Conservation (phyloP, 2,888 invertebrate genomes). For the Metallyticus violacea region DNA sequence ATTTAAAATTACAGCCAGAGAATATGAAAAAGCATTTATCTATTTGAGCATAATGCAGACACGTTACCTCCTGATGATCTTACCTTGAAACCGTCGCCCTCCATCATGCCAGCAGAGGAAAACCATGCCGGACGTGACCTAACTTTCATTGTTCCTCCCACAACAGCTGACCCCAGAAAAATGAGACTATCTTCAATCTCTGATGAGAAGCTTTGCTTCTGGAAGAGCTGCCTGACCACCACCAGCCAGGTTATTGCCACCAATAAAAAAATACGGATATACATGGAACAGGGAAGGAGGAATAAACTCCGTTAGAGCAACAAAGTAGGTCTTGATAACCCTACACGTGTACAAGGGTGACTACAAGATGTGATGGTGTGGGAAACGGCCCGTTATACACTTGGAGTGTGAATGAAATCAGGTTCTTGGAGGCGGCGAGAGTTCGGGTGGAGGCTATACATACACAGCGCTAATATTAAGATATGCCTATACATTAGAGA, state of each 20-base stretch:
- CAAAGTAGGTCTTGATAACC: not conserved
- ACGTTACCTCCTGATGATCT: no score
- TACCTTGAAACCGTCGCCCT: not conserved
- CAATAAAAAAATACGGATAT: not conserved
- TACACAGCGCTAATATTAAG: no score
- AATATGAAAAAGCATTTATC: no score
- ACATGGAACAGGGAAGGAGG: no score
- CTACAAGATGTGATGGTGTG: not conserved
- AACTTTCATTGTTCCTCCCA: not conserved
- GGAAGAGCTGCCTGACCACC: no score
- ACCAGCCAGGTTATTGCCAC: not conserved
- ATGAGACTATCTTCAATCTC: not conserved
- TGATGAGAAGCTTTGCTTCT: not conserved
- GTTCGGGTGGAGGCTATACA: not conserved
- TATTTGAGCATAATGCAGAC: not conserved
- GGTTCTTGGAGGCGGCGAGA: not conserved
- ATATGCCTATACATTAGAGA: no score
- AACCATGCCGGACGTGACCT: not conserved
- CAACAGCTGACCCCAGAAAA: not conserved
- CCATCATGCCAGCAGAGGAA: not conserved
- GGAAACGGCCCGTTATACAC: not conserved
- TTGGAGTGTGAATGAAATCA: not conserved
- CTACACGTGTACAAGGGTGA: not conserved
- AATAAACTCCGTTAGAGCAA: not conserved
- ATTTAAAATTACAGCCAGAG: no score